These are phyloP conservation scores for Altica lythri DNA, from an alignment of 2,888 invertebrate genomes.

Conservation along the genomic window DNA sequence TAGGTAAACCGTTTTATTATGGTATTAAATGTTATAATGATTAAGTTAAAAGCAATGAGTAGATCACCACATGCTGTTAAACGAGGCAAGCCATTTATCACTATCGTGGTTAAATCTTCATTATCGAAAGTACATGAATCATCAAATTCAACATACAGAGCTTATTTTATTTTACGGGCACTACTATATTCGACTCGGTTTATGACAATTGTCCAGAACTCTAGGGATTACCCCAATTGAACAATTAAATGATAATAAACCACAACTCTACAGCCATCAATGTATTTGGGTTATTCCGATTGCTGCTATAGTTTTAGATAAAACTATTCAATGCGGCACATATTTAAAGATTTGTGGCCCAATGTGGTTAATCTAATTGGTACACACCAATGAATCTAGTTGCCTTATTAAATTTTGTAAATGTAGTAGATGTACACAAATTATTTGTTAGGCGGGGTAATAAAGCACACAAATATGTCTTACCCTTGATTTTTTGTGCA, in stretches of 20 bases:
- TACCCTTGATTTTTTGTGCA: too few relatives aligned
- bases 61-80: not conserved
- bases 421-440: too few relatives aligned
- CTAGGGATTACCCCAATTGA: conserved; percentile 19
- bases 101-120: conserved; percentile 5
- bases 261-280: conserved; percentile 19
- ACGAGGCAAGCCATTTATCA: not conserved
- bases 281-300: not conserved
- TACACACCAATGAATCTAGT: too few relatives aligned
- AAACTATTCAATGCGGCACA: conserved; percentile 1
- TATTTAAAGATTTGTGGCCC: too few relatives aligned
- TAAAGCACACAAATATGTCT: too few relatives aligned
- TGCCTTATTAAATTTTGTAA: too few relatives aligned
- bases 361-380: too few relatives aligned
- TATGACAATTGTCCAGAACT: conserved; percentile 19
- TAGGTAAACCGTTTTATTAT: too few relatives aligned
- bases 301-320: conserved; percentile 2
- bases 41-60: too few relatives aligned
- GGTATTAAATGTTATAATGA: too few relatives aligned
- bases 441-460: too few relatives aligned
- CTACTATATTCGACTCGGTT: conserved; percentile 16
- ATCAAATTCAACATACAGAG: conserved; percentile 4
- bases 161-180: conserved; percentile 12
- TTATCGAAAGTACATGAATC: conserved; percentile 9
- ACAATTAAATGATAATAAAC: conserved; percentile 31